Base-by-base conservation (phyloP, 2,113 vertebrate species). In the Gadus macrocephalus region DNA sequence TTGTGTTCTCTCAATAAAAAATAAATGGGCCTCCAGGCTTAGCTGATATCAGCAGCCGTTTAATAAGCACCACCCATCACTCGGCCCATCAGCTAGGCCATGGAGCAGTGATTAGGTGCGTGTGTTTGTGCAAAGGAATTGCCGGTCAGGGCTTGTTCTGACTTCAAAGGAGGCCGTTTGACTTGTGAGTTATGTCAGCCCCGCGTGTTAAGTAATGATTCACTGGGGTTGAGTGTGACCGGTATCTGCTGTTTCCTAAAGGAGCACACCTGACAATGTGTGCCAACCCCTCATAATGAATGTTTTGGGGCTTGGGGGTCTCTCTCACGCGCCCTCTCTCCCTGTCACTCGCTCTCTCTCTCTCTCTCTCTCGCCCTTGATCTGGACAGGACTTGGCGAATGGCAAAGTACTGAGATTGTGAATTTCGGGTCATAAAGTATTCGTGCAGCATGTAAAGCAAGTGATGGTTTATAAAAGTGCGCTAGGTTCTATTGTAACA, bases 181-280 rank as follows among this genome's bases (percentile, higher is more conserved):
- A 80, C 83, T 20, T 76, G 75, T 82, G 64, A 67, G 19, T 70
- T 81, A 77, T 82, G 78, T 77, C 38, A 53, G 68, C 59, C 71
- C 72, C 82, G 62, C 6, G 64, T n/a, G 58, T 56, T 64, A 11
- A 58, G 22, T 17, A n/a, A 3, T 56, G 69, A 8, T 28, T 20
- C 25, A 27, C 20, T 17, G 65, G 2, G 42, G 7, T 8, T 0
- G 42, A 11, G 42, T 49, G 42, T 49, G 42, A 9, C 5, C 6
- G 8, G 38, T 49, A 49, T 49, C 42, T 49, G 42, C 42, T 49
- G 7, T 49, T 49, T 12, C 42, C 42, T 49, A 8, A 31, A 31
- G 17, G 25, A 31, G 27, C 62, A 20, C 27, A 2, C 15, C 56
- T n/a, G 56, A 38, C 31, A 60, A 69, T 20, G 28, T 38, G 66